Conservation (phyloP, 2,797 vertebrate species). For the Schizopygopsis malacanthus region DNA sequence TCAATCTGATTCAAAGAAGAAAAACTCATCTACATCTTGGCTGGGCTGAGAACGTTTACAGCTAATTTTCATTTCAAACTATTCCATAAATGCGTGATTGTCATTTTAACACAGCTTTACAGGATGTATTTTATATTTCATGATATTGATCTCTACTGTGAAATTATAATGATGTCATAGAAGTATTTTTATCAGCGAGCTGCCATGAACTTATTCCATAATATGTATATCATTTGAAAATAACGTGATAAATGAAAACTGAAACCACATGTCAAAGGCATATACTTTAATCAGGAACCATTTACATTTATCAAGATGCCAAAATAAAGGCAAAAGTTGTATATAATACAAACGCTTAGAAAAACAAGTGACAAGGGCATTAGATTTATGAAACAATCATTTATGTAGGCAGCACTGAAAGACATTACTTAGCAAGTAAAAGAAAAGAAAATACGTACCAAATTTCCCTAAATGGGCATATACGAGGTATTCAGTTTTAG, state of each 20-base stretch:
- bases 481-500: constrained; percentile 12
- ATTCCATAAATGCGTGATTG: background rate
- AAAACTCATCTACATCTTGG: background rate
- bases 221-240: background rate
- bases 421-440: constrained; percentile 1
- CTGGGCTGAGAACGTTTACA: background rate
- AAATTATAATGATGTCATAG: background rate
- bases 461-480: background rate
- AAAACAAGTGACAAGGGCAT: constrained; percentile 29
- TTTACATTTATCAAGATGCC: constrained; percentile 27
- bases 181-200: background rate
- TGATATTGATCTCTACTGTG: background rate
- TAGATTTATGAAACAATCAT: constrained; percentile 13
- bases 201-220: background rate
- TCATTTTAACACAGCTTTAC: background rate
- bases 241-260: background rate
- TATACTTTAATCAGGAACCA: constrained; percentile 51
- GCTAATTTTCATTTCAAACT: background rate
- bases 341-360: constrained; percentile 41
- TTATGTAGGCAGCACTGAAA: constrained; percentile 28
- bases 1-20: background rate
- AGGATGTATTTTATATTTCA: background rate
- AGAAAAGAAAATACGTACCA: constrained; percentile 7
- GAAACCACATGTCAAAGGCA: constrained; percentile 31
- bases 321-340: constrained; percentile 28